A percentile compares a stretch with the other conserved stretches of the same genome.
Conservation (phyloP, 2,888 invertebrate genomes). For the Idaea biselata region DNA sequence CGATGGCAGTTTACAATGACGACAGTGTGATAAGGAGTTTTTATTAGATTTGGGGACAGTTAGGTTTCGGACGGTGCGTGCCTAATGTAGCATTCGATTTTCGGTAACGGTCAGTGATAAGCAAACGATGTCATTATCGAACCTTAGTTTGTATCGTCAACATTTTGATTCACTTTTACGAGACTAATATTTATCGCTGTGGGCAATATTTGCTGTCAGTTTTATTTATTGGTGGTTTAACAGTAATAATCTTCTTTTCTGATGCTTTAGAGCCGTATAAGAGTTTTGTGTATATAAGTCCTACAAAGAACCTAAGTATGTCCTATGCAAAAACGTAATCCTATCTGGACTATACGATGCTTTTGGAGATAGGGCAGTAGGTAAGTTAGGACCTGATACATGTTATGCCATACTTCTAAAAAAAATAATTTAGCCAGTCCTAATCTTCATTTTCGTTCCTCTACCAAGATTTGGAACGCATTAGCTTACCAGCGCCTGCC, state of each 20-base stretch:
- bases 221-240: slow-evolving; percentile 3
- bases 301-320: no score
- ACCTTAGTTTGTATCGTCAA: slow-evolving; percentile 69
- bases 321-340: no score
- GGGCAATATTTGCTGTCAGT: slow-evolving; percentile 14
- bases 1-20: slow-evolving; percentile 67
- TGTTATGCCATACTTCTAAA: no score
- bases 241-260: not conserved
- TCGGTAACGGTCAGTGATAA: slow-evolving; percentile 80
- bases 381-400: no score
- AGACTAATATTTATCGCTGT: slow-evolving; percentile 15
- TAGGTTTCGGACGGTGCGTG: slow-evolving; percentile 71
- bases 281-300: not conserved
- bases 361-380: no score
- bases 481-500: not conserved
- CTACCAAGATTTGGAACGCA: not conserved
- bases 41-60: slow-evolving; percentile 67
- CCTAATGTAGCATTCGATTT: slow-evolving; percentile 77
- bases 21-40: slow-evolving; percentile 70
- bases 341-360: no score
- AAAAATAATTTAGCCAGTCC: no score
- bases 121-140: slow-evolving; percentile 78
- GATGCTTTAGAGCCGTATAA: not conserved
- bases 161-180: slow-evolving; percentile 45
- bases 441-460: not conserved